Base-by-base conservation (phyloP, 2,797 vertebrate genomes). In the Percopsis omiscomaycus region DNA sequence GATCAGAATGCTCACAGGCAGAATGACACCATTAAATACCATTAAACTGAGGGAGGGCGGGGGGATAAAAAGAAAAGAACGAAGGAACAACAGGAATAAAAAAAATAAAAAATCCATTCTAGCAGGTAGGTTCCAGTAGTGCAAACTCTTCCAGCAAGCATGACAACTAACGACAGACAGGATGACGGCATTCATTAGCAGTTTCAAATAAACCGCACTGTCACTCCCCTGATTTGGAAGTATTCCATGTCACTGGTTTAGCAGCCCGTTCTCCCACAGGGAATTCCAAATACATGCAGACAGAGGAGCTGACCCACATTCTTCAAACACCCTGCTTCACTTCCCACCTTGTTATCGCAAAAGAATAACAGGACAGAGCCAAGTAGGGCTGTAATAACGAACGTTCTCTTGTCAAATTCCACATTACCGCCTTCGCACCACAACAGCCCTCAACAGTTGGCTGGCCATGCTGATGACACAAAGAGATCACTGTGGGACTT, bases 271-370 rank as follows among this genome's bases (percentile, higher is more conserved):
- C 68, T 82, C 70, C 71, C 77, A 75, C 71, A 58, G 75, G 79
- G 81, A 81, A 82, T 83, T 85, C 74, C 77, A 72, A 61, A 82
- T 53, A 69, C 0, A 0, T 59, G 64, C 73, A 84, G 73, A n/a
- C 66, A 69, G 75, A 80, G 82, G 80, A 60, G 69, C 61, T 90
- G 88, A 90, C 89, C 89, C 85, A 92, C 78, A 91, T 92, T 88
- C 84, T 81, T 28, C 3, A 5, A 83, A 79, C 69, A 80, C 82
- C 66, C 61, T 68, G 81, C 72, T 82, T 80, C 67, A 82, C 53
- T 55, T 80, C 70, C 61, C 71, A 82, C 73, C 75, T 78, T 75
- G 59, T 68, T 59, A 69, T 70, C 49, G 59, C 45, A 70, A 71
- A 73, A 70, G 37, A 73, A 83, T 78, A 74, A 72, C 69, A 77